Conservation (phyloP, 1,140 invertebrate genomes). For the Rhagoletis pomonella region DNA sequence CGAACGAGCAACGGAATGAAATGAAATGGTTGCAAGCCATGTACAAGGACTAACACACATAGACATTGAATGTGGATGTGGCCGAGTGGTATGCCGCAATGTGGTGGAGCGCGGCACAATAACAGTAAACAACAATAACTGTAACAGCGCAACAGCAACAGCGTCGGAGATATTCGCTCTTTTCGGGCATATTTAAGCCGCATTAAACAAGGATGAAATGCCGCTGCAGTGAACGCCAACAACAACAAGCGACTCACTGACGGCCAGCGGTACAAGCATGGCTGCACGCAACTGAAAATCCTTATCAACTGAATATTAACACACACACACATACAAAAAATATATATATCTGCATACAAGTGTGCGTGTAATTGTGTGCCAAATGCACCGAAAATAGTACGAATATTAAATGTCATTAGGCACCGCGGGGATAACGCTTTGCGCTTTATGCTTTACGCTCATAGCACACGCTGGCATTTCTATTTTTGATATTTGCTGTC, state of each 20-base stretch:
- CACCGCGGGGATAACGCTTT: background rate
- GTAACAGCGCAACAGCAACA: background rate
- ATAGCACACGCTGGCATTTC: background rate
- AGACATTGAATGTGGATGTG: too few species aligned
- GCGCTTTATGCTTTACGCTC: too few species aligned
- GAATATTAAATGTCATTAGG: constrained; percentile 24
- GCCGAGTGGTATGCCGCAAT: constrained; percentile 36
- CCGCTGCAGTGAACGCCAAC: constrained; percentile 15
- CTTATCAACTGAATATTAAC: constrained; percentile 17
- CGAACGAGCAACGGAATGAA: background rate
- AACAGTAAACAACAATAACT: constrained; percentile 40
- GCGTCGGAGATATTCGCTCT: background rate
- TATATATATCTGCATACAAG: background rate
- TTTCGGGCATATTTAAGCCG: constrained; percentile 41
- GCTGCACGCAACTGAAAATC: constrained; percentile 12
- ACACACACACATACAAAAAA: background rate
- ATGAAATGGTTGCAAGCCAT: constrained; percentile 37
- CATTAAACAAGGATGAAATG: constrained; percentile 48
- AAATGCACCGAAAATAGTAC: background rate
- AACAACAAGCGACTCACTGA: background rate
- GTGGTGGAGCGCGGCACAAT: constrained; percentile 4
- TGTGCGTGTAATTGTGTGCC: background rate
- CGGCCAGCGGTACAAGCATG: background rate
- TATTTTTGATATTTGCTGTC: background rate
- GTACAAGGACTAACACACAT: background rate